phyloP scores from a whole-genome alignment of 2,113 vertebrate species.

The Gallinago media region DNA sequence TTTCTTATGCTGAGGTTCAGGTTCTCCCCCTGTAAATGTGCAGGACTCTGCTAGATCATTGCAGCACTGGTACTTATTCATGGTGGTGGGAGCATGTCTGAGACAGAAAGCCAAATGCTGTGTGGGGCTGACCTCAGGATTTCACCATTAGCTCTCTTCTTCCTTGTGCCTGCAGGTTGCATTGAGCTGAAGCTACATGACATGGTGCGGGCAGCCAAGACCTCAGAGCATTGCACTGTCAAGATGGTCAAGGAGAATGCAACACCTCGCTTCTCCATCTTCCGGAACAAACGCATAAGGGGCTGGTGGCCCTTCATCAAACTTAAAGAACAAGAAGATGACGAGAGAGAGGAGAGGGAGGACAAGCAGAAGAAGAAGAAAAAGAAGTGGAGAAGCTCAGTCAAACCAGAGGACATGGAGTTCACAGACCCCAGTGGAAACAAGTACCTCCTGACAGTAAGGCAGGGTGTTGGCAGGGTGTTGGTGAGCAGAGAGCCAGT shows the following conservation, averaged over 20 bases:
- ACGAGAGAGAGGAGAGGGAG: slow-evolving; percentile 82
- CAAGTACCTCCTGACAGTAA: slow-evolving; percentile 85
- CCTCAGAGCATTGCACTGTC: slow-evolving; percentile 82
- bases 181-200: slow-evolving; percentile 87
- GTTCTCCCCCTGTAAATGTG: not conserved
- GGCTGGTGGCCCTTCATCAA: slow-evolving; percentile 95
- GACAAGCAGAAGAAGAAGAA: slow-evolving; percentile 68
- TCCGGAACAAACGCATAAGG: slow-evolving; percentile 87
- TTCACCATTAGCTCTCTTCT: not conserved
- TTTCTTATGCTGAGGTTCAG: not conserved
- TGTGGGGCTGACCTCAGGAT: not conserved
- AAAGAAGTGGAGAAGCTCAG: slow-evolving; percentile 73
- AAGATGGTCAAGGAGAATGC: slow-evolving; percentile 86
- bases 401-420: slow-evolving; percentile 83
- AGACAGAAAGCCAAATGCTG: not conserved
- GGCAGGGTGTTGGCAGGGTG: not conserved
- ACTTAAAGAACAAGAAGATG: slow-evolving; percentile 82
- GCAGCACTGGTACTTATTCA: accelerated
- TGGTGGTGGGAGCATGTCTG: not conserved
- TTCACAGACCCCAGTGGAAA: slow-evolving; percentile 85
- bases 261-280: slow-evolving; percentile 87
- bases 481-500: not conserved
- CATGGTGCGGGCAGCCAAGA: slow-evolving; percentile 88
- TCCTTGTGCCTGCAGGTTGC: slow-evolving; percentile 76
- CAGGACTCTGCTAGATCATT: not conserved